Conservation (phyloP, 2,113 vertebrate genomes). For the Periophthalmus modestus region DNA sequence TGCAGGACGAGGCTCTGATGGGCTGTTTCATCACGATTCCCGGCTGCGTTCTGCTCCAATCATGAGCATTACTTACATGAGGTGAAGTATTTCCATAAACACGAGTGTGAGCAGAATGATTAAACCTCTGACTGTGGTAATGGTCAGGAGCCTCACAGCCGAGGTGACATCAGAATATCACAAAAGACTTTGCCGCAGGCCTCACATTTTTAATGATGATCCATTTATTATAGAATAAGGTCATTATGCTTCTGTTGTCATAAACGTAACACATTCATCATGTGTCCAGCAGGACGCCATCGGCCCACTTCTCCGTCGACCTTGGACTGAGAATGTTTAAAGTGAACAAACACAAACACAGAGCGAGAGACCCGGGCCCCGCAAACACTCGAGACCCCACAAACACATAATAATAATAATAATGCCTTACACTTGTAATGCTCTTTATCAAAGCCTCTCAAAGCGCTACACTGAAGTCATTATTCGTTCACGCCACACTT, state of each 20-base stretch:
- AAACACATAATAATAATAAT: no score
- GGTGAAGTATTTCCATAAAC: conserved; percentile 51
- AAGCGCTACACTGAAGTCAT: no score
- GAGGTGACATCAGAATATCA: conserved; percentile 78
- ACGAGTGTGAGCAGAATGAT: conserved; percentile 48
- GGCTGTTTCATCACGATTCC: conserved; percentile 33
- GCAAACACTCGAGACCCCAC: no score
- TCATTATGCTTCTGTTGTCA: conserved; percentile 80
- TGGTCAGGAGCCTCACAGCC: conserved; percentile 29
- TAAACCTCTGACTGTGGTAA: conserved; percentile 48
- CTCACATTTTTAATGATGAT: conserved; percentile 78
- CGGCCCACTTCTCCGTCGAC: conserved; percentile 64
- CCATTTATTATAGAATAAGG: conserved; percentile 79
- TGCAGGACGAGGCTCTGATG: conserved; percentile 3
- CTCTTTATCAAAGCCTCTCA: no score
- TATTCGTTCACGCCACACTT: no score
- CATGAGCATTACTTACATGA: conserved; percentile 43
- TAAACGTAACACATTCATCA: conserved; percentile 78
- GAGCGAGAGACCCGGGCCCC: no score
- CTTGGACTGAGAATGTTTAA: conserved; percentile 64
- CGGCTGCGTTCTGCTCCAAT: conserved; percentile 27
- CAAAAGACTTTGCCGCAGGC: conserved; percentile 78
- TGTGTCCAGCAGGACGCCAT: conserved; percentile 62
- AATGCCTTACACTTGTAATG: no score
- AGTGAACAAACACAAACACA: conserved; percentile 56